Evolutionary conservation across 2,888 invertebrate species (phyloP), one percentile per base, ranked within the genome.

Genomic region (Drosophila pseudotalamancana): DNA sequence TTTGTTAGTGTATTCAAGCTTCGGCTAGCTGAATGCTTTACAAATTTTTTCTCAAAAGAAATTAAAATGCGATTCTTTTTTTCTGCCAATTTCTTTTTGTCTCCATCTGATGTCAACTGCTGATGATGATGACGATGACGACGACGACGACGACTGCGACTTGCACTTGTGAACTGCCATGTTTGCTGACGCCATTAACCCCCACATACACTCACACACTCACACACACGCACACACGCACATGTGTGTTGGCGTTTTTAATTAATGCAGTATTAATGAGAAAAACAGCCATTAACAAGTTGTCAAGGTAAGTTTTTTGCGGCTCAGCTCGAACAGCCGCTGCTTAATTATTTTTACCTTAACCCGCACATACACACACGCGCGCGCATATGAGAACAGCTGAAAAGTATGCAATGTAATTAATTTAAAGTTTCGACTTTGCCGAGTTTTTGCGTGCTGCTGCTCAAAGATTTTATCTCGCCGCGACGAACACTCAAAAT

Each of bases 251-350:
- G 73, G 65, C 65, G 61, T 64, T 87, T 77, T 88, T 80, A 82
- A 87, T 87, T 84, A 88, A 90, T 90, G 87, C 89, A 89, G 92
- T 92, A 84, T 87, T 92, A 88, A 90, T 92, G 90, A 90, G 91
- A 78, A 92, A 92, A 89, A 90, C 89, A 72, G 92, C 92, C 76
- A 90, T 92, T 85, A 92, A 91, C 89, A 92, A 92, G 87, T 88
- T 92, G 82, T 91, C 92, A 78, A 91, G 91, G 92, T 92, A 89
- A 85, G 90, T 89, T 77, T 62, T 68, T 55, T 39, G 43, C 56
- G 59, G 60, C 59, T 49, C 50, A 40, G 46, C 48, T 48, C 55
- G 53, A 43, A 45, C 50, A 42, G 60, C 57, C 40, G 49, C 57
- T 72, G 68, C 69, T 87, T 73, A 79, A 87, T 88, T 87, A 84